These are phyloP conservation scores for Falco biarmicus DNA, from an alignment of 2,797 vertebrate species.

Conservation along the genomic window DNA sequence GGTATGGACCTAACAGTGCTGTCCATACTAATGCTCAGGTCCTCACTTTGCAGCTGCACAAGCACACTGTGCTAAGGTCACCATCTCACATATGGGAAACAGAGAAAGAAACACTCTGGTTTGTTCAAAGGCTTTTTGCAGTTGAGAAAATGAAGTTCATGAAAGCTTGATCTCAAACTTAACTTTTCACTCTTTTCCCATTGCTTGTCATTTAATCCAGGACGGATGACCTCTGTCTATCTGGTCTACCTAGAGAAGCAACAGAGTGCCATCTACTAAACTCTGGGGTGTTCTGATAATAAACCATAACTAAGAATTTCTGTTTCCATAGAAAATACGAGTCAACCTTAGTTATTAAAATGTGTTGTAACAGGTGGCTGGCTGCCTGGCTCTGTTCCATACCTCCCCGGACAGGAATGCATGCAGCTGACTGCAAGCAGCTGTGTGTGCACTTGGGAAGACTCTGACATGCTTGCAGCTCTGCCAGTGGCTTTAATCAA, in stretches of 20 bases:
- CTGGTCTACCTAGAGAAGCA: not conserved
- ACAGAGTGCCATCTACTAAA: not conserved
- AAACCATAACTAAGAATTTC: not conserved
- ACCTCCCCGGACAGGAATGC: not conserved
- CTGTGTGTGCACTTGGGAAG: conserved; percentile 4
- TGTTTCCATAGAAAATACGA: not conserved
- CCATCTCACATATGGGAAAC: fast-evolving
- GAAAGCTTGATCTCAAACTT: not conserved
- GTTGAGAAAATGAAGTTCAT: not conserved
- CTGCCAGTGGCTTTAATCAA: not conserved
- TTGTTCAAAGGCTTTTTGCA: not conserved
- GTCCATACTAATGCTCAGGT: not conserved
- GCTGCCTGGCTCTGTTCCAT: not conserved
- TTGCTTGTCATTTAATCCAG: not conserved
- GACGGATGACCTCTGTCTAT: not conserved
- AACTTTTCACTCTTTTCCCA: not conserved
- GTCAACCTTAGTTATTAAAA: not conserved
- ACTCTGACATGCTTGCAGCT: not conserved
- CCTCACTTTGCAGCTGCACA: not conserved
- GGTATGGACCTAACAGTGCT: not conserved
- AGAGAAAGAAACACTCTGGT: not conserved
- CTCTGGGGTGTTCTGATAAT: not conserved
- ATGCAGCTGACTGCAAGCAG: conserved; percentile 53
- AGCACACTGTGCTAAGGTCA: not conserved
- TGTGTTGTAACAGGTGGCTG: conserved; percentile 45